phyloP scores from a whole-genome alignment of 2,113 vertebrate species.

The Clarias macrocephalus region DNA sequence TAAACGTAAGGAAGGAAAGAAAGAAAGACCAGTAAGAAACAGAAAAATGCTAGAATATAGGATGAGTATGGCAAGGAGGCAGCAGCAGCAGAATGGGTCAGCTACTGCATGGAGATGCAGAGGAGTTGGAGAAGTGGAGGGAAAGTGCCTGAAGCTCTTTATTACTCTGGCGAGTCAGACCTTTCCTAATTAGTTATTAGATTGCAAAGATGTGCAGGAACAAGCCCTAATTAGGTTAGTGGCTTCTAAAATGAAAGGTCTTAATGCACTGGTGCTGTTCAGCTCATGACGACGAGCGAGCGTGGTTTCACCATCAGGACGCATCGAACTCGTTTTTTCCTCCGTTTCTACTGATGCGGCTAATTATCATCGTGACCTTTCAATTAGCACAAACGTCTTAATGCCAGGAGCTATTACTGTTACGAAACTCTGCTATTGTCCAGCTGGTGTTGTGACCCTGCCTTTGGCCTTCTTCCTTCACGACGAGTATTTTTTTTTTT shows the following conservation, averaged over 20 bases:
- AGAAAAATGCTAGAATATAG: neutral
- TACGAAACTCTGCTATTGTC: conserved; percentile 19
- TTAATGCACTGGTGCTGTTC: conserved; percentile 58
- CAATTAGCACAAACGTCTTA: conserved; percentile 45
- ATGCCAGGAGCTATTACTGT: conserved; percentile 31
- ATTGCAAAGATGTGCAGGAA: conserved; percentile 71
- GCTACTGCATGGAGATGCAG: neutral
- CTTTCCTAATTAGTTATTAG: conserved; percentile 86
- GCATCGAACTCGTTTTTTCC: neutral
- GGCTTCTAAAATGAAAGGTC: conserved; percentile 70
- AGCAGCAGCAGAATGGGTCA: neutral
- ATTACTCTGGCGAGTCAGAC: conserved; percentile 69
- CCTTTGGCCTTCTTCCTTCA: neutral
- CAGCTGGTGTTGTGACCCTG: conserved; percentile 9
- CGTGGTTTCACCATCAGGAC: conserved; percentile 36
- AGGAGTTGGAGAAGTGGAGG: neutral
- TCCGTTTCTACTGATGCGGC: neutral
- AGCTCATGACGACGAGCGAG: conserved; percentile 48
- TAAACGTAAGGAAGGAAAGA: neutral
- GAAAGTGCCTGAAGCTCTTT: conserved; percentile 42
- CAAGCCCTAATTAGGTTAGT: conserved; percentile 71
- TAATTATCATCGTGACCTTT: conserved; percentile 57
- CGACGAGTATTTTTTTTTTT: neutral
- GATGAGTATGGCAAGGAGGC: neutral
- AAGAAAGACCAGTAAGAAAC: neutral